Evolutionary conservation across 2,797 vertebrate genomes (phyloP), one percentile per base, ranked within the genome.

Genomic region (Zalophus californianus): DNA sequence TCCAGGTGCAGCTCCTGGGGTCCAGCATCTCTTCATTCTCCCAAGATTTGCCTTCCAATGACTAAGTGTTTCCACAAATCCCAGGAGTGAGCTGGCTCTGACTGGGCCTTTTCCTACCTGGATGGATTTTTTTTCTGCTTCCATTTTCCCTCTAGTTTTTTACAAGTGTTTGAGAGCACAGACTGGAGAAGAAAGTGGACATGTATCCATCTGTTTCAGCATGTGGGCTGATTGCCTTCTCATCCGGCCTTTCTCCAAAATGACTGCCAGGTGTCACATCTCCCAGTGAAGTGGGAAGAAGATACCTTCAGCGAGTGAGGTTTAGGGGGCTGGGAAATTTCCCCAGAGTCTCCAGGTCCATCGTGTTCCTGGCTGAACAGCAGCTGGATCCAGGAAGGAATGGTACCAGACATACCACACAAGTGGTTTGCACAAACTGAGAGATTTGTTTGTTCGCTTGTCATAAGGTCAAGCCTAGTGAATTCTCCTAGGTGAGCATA

Each of bases 401-500:
- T 60, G 44, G 20, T 29, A 62, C 20, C 68, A 79, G 96, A 60
- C 23, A 68, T 8, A 64, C 4, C 58, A 73, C 54, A 73, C 25
- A 82, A 29, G 20, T 90, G 21, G 32, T 89, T 56, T 84, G 12
- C 23, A 75, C 20, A 83, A 50, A 91, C 83, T 54, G n/a, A 66
- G 68, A 92, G 77, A 77, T 91, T 86, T 89, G 20, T 70, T 84
- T 88, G 66, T 80, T 95, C 52, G 85, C 48, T 93, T 83, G 44
- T 95, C 70, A 80, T 86, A 50, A 96, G 96, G 35, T 80, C 54
- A 86, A 89, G 8, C 10, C 72, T 38, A 56, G 68, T 75, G 52
- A 95, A 79, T 93, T 87, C 41, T 83, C 52, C 82, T 80, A 12
- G 72, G 44, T 29, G 23, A 87, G 32, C 78, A 18, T 41, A 79